These are phyloP conservation scores for Malacoctenus gilli DNA, from an alignment of 2,797 vertebrate genomes.

Conservation along the genomic window DNA sequence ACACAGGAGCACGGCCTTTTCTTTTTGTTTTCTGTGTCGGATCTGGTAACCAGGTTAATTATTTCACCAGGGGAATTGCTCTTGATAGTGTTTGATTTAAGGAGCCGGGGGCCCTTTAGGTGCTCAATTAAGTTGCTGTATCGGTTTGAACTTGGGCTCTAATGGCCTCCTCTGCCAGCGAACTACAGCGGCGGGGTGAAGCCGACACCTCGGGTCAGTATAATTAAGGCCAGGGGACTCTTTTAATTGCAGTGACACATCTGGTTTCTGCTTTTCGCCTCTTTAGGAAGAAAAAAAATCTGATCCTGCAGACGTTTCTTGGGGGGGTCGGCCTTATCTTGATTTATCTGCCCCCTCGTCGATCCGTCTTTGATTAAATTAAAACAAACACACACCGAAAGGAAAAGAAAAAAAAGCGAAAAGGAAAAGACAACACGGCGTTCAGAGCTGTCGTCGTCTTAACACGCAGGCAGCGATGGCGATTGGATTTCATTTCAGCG, in stretches of 20 bases:
- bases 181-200: conserved; percentile 84
- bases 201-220: conserved; percentile 89
- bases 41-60: conserved; percentile 85
- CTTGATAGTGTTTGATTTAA: conserved; percentile 97
- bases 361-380: conserved; percentile 71
- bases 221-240: conserved; percentile 98
- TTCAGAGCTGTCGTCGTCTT: conserved; percentile 75
- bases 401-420: conserved; percentile 10
- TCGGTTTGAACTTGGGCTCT: conserved; percentile 95
- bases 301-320: conserved; percentile 83
- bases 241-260: conserved; percentile 98
- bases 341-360: conserved; percentile 63
- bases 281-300: conserved; percentile 57
- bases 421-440: conserved; percentile 57
- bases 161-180: conserved; percentile 93
- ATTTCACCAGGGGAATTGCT: conserved; percentile 89
- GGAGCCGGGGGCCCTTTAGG: conserved; percentile 94
- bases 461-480: conserved; percentile 57
- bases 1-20: conserved; percentile 32
- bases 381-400: conserved; percentile 37
- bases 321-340: conserved; percentile 61
- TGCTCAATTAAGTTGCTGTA: conserved; percentile 99
- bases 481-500: conserved; percentile 80
- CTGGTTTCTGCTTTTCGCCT: conserved; percentile 82
- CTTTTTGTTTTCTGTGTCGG: conserved; percentile 36